phyloP scores from a whole-genome alignment of 2,888 invertebrate genomes.

The Mythimna albipuncta region DNA sequence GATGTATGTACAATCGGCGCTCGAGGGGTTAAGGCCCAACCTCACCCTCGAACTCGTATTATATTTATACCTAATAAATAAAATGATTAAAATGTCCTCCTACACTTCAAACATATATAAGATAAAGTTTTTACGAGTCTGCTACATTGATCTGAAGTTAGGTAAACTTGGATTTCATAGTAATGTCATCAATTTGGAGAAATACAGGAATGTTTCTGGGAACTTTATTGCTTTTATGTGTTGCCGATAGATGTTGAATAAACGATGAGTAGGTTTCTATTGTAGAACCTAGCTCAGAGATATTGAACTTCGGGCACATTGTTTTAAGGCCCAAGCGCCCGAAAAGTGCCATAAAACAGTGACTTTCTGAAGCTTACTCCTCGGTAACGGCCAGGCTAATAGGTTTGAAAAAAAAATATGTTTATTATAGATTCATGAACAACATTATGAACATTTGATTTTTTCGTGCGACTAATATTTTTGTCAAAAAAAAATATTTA shows the following conservation, averaged over 20 bases:
- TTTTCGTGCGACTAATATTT: too few species aligned
- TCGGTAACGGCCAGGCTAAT: too few species aligned
- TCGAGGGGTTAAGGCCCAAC: not conserved
- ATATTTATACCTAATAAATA: slow-evolving; percentile 40
- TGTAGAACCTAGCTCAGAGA: not conserved
- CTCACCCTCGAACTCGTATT: not conserved
- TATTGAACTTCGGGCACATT: too few species aligned
- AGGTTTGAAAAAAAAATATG: too few species aligned
- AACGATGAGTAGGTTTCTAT: not conserved
- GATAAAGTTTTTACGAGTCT: slow-evolving; percentile 46
- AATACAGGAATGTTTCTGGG: slow-evolving; percentile 13
- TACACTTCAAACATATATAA: slow-evolving; percentile 2
- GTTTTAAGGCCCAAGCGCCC: too few species aligned
- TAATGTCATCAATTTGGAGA: slow-evolving; percentile 19
- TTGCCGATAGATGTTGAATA: not conserved
- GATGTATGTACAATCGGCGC: too few species aligned
- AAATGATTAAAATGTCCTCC: slow-evolving; percentile 38
- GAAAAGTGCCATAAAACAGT: too few species aligned
- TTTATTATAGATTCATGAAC: too few species aligned
- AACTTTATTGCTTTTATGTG: slow-evolving; percentile 22
- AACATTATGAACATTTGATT: too few species aligned
- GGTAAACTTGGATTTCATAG: slow-evolving; percentile 29
- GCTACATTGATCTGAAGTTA: slow-evolving; percentile 27
- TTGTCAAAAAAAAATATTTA: too few species aligned
- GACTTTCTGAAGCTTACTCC: too few species aligned